These are phyloP conservation scores for Streptopelia turtur DNA, from an alignment of 2,797 vertebrate species.

Conservation along the genomic window DNA sequence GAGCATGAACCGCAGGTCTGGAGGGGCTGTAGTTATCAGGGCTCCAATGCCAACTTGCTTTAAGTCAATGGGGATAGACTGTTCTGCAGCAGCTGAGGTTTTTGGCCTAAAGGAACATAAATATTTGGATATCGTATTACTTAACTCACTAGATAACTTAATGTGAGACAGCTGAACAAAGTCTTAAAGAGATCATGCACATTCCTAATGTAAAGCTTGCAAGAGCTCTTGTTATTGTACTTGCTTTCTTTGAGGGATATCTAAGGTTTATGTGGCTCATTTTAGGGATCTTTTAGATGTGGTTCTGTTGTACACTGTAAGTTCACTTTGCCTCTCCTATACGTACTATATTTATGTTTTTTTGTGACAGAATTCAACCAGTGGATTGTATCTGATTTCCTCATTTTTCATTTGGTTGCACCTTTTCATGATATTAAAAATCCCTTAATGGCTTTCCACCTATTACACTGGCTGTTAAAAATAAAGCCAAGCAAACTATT, in stretches of 20 bases:
- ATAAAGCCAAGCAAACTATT: not conserved
- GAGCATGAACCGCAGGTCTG: not conserved
- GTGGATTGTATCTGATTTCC: not conserved
- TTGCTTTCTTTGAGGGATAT: not conserved
- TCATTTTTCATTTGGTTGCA: not conserved
- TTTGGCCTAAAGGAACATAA: slow-evolving; percentile 14
- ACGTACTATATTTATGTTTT: not conserved
- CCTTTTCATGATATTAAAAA: not conserved
- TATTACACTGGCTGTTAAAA: not conserved
- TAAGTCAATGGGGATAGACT: not conserved
- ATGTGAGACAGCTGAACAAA: not conserved
- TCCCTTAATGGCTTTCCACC: not conserved
- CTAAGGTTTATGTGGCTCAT: not conserved
- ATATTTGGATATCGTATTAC: not conserved
- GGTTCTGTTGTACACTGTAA: not conserved
- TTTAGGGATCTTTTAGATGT: not conserved
- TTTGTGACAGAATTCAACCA: not conserved
- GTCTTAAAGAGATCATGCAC: not conserved
- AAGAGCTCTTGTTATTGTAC: not conserved
- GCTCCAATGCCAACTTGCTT: not conserved
- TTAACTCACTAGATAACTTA: not conserved
- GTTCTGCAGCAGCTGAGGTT: slow-evolving; percentile 29
- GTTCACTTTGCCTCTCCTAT: not conserved
- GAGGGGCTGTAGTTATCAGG: not conserved
- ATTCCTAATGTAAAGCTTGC: not conserved